Base-by-base conservation (phyloP, 2,113 vertebrate genomes). In the Bostrychus sinensis region DNA sequence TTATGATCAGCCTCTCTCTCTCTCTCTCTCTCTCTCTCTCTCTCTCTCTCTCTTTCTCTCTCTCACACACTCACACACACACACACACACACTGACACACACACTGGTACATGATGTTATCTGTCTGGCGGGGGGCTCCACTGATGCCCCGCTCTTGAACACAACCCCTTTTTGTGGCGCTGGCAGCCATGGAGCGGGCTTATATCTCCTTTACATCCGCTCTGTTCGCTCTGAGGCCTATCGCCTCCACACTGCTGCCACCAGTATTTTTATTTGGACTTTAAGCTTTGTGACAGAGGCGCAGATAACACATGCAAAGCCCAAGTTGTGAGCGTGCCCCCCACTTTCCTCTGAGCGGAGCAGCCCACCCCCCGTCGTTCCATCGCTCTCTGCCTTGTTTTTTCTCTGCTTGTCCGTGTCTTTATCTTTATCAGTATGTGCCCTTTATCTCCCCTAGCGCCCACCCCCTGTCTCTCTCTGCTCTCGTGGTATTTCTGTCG, bases 161-260 rank as follows among this genome's bases (percentile, higher is more conserved):
- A 82, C 83, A 77, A 78, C 88, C 84, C 85, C 82, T 91, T 91
- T 88, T 89, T 90, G 83, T 66, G 79, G 78, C 59, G 78, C 86
- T 92, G 88, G 80, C 89, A 90, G 83, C 88, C 85, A 62, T 84
- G 81, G 83, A 84, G 77, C 26, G 85, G 19, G 86, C 87, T 91
- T 91, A 91, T 92, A 91, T 92, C 91, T 91, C 73, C 86, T 84
- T 83, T 88, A 77, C 91, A 91, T 91, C 90, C 90, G 72, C 88
- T 88, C 86, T 83, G 71, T 86, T 72, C 84, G 88, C 89, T 87
- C 86, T 66, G 75, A 53, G 81, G 82, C 88, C 88, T 92, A 92
- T 92, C 92, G 64, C 79, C 45, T 20, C 56, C 76, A 66, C 84
- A 70, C 84, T 58, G 81, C 84, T 82, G 86, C 82, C 86, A 83